These are phyloP conservation scores for Crocallis elinguaria DNA, from an alignment of 2,888 invertebrate species.

Conservation along the genomic window DNA sequence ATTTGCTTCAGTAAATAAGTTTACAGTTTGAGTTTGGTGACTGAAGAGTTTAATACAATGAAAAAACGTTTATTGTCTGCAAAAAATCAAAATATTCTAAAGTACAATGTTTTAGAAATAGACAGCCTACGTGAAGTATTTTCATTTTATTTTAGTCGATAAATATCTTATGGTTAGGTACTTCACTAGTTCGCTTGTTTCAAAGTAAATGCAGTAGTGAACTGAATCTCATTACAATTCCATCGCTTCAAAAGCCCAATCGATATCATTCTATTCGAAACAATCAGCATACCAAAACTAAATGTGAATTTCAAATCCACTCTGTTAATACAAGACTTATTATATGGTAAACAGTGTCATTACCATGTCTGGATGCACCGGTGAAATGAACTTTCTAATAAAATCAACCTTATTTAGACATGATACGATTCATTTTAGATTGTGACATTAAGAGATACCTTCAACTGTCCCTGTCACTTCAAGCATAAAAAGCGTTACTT, in stretches of 20 bases:
- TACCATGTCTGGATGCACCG: constrained; percentile 75
- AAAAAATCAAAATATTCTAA: too few species aligned
- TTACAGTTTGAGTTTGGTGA: too few species aligned
- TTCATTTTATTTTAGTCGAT: too few species aligned
- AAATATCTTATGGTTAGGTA: too few species aligned
- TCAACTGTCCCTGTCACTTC: constrained; percentile 39
- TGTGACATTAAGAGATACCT: constrained; percentile 31
- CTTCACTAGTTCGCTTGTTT: not conserved
- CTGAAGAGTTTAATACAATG: too few species aligned
- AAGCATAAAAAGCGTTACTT: constrained; percentile 32
- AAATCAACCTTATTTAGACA: constrained; percentile 23
- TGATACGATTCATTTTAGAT: constrained; percentile 23
- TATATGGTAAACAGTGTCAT: constrained; percentile 81
- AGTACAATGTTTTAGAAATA: too few species aligned
- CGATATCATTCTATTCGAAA: constrained; percentile 35
- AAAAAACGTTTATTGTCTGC: too few species aligned
- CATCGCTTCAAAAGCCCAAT: constrained; percentile 10
- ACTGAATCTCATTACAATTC: constrained; percentile 4
- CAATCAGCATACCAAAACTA: constrained; percentile 49
- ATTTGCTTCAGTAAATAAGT: too few species aligned
- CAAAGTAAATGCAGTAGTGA: not conserved
- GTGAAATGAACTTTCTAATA: constrained; percentile 26
- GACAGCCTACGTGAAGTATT: too few species aligned
- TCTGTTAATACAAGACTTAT: constrained; percentile 71
- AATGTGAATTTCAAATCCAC: constrained; percentile 57